Evolutionary conservation across 2,113 vertebrate genomes (phyloP).

Genomic region (Zeus faber): DNA sequence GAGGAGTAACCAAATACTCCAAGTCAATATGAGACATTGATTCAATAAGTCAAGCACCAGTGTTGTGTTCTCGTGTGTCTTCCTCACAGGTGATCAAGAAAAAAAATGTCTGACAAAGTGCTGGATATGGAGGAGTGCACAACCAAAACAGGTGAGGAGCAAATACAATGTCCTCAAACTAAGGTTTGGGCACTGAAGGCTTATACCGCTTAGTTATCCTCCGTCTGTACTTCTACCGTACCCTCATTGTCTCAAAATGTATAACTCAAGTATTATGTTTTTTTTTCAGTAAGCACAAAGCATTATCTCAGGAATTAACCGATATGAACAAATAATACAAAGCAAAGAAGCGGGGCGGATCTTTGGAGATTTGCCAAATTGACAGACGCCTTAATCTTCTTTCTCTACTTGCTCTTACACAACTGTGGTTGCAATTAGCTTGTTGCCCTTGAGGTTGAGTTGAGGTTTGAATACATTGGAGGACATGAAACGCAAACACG

Average conservation of each 20-base stretch:
- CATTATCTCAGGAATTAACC: no score
- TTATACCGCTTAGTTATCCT: no score
- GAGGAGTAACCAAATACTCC: neutral
- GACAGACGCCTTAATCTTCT: constrained; percentile 48
- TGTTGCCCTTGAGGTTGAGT: neutral
- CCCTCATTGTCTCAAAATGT: no score
- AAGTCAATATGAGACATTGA: no score
- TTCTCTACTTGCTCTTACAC: constrained; percentile 34
- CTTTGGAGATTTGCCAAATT: neutral
- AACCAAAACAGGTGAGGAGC: constrained; percentile 85
- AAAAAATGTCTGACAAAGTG: constrained; percentile 66
- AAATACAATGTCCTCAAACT: neutral
- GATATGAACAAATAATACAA: no score
- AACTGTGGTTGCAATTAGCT: constrained; percentile 32
- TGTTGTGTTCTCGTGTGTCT: constrained; percentile 7
- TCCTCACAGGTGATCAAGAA: constrained; percentile 27
- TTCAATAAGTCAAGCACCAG: neutral
- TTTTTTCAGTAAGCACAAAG: no score
- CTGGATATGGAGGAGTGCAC: constrained; percentile 82
- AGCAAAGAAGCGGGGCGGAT: constrained; percentile 1
- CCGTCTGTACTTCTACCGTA: no score
- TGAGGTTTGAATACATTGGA: constrained; percentile 28
- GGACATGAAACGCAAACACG: constrained; percentile 5
- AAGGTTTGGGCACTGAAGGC: no score
- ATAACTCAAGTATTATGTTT: no score